Evolutionary conservation across 2,797 vertebrate species (phyloP).

Genomic region (Lerista edwardsae): DNA sequence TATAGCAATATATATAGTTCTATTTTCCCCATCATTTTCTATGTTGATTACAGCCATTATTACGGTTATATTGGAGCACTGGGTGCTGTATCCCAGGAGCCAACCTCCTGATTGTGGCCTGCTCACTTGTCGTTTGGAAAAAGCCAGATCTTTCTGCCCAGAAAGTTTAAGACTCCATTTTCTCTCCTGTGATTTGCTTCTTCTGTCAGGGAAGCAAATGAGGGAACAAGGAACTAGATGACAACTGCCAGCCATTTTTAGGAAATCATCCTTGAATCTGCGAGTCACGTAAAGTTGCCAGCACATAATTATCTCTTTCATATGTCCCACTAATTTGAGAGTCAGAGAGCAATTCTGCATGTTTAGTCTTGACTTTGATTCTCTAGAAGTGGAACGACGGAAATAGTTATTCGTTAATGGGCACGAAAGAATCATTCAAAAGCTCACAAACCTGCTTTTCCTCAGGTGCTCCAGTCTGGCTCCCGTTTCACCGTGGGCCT

Average conservation of each 20-base stretch:
- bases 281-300: slow-evolving; percentile 49
- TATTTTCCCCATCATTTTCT: neutral
- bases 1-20: too few species aligned
- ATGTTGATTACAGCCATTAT: neutral
- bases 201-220: slow-evolving; percentile 1
- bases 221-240: slow-evolving; percentile 12
- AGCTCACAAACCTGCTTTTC: neutral
- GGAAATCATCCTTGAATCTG: slow-evolving; percentile 46
- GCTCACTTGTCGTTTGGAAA: neutral
- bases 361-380: slow-evolving; percentile 47
- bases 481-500: neutral
- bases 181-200: slow-evolving; percentile 32
- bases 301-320: slow-evolving; percentile 50
- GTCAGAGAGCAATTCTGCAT: slow-evolving; percentile 46
- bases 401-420: slow-evolving; percentile 28
- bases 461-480: slow-evolving; percentile 23
- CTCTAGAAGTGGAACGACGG: slow-evolving; percentile 37
- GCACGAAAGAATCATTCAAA: slow-evolving; percentile 24
- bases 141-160: slow-evolving; percentile 16
- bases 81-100: neutral
- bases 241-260: slow-evolving; percentile 31
- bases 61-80: neutral
- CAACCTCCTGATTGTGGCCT: neutral
- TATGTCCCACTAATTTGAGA: slow-evolving; percentile 47
- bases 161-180: neutral